Conservation (phyloP, 1,140 invertebrate genomes). For the Spodoptera litura region DNA sequence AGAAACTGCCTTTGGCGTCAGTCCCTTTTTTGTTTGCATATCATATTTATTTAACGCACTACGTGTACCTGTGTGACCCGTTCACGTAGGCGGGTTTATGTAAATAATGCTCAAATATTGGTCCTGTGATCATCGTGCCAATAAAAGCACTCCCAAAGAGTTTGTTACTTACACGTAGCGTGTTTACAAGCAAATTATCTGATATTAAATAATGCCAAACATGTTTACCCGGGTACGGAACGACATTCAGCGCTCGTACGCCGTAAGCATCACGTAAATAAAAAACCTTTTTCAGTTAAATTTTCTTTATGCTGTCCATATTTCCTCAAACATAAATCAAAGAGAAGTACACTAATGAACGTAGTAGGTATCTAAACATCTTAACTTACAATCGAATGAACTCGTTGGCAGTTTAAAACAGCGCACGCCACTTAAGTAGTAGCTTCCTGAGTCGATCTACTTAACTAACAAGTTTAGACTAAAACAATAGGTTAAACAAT, state of each 20-base stretch:
- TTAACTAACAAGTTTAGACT: slow-evolving; percentile 41
- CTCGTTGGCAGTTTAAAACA: slow-evolving; percentile 28
- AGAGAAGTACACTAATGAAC: too few relatives aligned
- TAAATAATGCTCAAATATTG: slow-evolving; percentile 39
- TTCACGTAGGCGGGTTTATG: slow-evolving; percentile 39
- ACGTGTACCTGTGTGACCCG: slow-evolving; percentile 32
- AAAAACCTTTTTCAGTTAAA: neutral
- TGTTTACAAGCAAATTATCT: slow-evolving; percentile 24
- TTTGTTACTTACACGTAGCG: slow-evolving; percentile 25
- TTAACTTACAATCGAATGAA: slow-evolving; percentile 10
- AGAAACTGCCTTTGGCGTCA: slow-evolving; percentile 63
- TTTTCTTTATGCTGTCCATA: neutral
- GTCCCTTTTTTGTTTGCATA: slow-evolving; percentile 62
- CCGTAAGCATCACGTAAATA: neutral
- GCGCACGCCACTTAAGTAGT: neutral
- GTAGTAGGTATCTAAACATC: neutral
- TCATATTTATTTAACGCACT: slow-evolving; percentile 54
- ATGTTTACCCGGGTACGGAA: neutral
- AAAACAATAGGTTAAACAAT: slow-evolving; percentile 60
- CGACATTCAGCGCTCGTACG: neutral
- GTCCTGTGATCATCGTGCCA: slow-evolving; percentile 26
- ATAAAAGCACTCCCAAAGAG: slow-evolving; percentile 17
- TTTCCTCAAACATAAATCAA: too few relatives aligned
- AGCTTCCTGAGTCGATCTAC: neutral
- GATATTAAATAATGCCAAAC: slow-evolving; percentile 13